Evolutionary conservation across 1,140 invertebrate genomes (phyloP).

Genomic region (Drosophila melanica): DNA sequence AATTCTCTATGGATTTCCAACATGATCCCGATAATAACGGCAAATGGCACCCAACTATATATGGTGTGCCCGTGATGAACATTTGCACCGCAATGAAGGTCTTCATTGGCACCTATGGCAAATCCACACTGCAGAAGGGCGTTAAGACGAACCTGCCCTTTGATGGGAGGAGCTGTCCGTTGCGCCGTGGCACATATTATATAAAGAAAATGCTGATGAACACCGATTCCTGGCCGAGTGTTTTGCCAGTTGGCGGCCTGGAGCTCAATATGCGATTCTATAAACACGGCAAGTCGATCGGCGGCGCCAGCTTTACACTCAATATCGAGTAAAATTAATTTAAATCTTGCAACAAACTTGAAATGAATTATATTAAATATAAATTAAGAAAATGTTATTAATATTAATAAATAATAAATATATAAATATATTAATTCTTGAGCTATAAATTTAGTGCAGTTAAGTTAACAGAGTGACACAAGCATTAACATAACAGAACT

Average conservation of each 20-base stretch:
- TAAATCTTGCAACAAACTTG: not conserved
- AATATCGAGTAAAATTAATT: not conserved
- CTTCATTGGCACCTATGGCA: slow-evolving; percentile 11
- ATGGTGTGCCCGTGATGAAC: slow-evolving; percentile 13
- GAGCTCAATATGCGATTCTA: slow-evolving; percentile 6
- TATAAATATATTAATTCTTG: no score
- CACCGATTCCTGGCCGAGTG: slow-evolving; percentile 26
- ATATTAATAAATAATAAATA: no score
- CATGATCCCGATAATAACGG: slow-evolving; percentile 30
- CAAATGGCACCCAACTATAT: slow-evolving; percentile 23
- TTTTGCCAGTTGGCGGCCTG: slow-evolving; percentile 21
- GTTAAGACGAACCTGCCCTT: slow-evolving; percentile 32
- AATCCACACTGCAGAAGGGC: not conserved
- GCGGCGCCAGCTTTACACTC: not conserved
- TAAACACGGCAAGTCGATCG: slow-evolving; percentile 3
- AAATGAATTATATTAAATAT: not conserved
- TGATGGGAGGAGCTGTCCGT: slow-evolving; percentile 20
- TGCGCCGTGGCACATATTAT: slow-evolving; percentile 37
- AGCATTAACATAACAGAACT: not conserved
- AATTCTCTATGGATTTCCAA: slow-evolving; percentile 10
- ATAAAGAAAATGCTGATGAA: slow-evolving; percentile 24
- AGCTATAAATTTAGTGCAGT: no score
- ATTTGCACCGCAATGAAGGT: slow-evolving; percentile 13
- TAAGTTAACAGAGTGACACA: not conserved
- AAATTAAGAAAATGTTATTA: not conserved